phyloP scores from a whole-genome alignment of 1,140 invertebrate genomes.

The Steinernema feltiae region DNA sequence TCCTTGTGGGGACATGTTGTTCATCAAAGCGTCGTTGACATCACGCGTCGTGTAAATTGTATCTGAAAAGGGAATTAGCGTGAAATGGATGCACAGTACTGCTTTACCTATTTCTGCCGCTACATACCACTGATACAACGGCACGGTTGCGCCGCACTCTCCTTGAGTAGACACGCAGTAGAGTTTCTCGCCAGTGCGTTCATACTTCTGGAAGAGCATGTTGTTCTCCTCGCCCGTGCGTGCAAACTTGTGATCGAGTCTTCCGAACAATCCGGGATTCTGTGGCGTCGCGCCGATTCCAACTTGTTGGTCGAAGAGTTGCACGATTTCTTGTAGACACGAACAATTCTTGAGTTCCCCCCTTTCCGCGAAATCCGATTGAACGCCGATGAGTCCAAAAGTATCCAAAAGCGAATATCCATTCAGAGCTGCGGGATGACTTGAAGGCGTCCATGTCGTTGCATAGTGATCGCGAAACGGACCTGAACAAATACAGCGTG shows the following conservation, averaged over 20 bases:
- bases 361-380: neutral
- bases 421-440: constrained; percentile 15
- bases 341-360: neutral
- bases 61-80: neutral
- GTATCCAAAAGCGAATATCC: constrained; percentile 3
- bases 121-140: constrained; percentile 21
- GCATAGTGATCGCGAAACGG: constrained; percentile 17
- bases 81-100: neutral
- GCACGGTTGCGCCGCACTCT: constrained; percentile 18
- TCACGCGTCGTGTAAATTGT: neutral
- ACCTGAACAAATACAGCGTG: no score
- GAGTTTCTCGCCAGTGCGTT: constrained; percentile 17
- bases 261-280: constrained; percentile 18
- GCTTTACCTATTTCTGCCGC: constrained; percentile 15
- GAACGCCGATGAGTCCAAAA: neutral
- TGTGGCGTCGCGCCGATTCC: constrained; percentile 4
- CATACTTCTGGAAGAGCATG: constrained; percentile 18
- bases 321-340: constrained; percentile 21
- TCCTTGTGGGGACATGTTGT: neutral
- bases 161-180: neutral
- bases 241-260: constrained; percentile 21
- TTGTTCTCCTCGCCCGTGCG: constrained; percentile 12
- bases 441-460: constrained; percentile 11
- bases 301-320: constrained; percentile 21
- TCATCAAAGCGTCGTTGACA: neutral